Evolutionary conservation across 2,797 vertebrate species (phyloP), one percentile per base, ranked within the genome.

Genomic region (Manis crassicaudata): DNA sequence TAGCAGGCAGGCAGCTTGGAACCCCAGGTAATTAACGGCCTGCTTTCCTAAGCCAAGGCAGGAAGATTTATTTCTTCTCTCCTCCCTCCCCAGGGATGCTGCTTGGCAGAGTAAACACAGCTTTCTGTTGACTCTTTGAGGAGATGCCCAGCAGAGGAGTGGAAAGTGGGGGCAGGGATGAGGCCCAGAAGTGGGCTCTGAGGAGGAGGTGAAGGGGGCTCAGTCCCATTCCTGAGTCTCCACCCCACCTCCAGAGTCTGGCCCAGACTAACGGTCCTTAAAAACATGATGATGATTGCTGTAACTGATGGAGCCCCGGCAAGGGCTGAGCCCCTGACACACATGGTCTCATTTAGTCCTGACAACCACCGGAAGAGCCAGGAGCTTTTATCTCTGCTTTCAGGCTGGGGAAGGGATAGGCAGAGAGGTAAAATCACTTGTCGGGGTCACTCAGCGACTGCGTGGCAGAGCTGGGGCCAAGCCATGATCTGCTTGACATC

Each of bases 11-110:
- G 25, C 93, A 68, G 56, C 86, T 35, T 29, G 20, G 17, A 92
- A 94, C 90, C 84, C 46, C 82, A 50, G 72, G 85, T 96, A 97
- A 96, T 94, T 96, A 97, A 95, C 50, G 72, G 93, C 77, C 93
- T 96, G 92, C 96, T 97, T 98, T 96, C 92, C 95, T 94, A 91
- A 93, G 90, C 96, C 75, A 90, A 93, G 73, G 86, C 76, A 62
- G 37, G 32, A 84, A 89, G 90, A 94, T 98, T 96, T 86, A 62
- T 93, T 90, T 90, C 93, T 92, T 62, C 60, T 88, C 43, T 73
- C 81, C 76, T 96, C 94, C 81, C 91, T 93, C 81, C 92, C 96
- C 80, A 76, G 75, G 88, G 93, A 72, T n/a, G 73, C 92, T 20
- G 21, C 91, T 81, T 75, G 92, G 96, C 88, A 95, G 77, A 95